phyloP scores from a whole-genome alignment of 2,113 vertebrate genomes.

The Micromys minutus region DNA sequence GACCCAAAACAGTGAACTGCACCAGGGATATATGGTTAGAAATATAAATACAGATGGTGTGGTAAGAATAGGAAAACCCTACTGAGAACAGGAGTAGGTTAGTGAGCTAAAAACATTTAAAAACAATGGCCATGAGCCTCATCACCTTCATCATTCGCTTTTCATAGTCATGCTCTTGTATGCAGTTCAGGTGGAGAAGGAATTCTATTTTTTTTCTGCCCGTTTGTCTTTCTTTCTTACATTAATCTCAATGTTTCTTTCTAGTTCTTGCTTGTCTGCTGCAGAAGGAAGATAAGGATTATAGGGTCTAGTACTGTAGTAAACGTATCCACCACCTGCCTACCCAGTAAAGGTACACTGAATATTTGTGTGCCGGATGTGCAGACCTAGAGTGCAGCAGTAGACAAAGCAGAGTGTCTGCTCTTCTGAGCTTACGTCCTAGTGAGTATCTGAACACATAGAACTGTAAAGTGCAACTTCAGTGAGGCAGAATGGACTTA shows the following conservation, averaged over 20 bases:
- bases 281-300: background rate
- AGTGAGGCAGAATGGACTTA: background rate
- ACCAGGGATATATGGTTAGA: too few species aligned
- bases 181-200: background rate
- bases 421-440: background rate
- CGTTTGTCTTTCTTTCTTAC: background rate
- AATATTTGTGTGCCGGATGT: background rate
- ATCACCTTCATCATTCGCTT: background rate
- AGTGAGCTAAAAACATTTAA: background rate
- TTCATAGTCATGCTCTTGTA: background rate
- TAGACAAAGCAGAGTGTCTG: background rate
- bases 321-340: background rate
- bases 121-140: background rate
- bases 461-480: slow-evolving; percentile 1
- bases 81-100: background rate
- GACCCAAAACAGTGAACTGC: background rate
- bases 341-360: background rate
- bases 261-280: background rate
- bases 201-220: background rate
- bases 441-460: background rate
- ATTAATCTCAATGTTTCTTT: background rate
- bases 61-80: background rate
- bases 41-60: background rate
- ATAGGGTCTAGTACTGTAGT: background rate
- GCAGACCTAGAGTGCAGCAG: background rate